Conservation (phyloP, 1,140 invertebrate genomes). For the Drosophila triauraria region DNA sequence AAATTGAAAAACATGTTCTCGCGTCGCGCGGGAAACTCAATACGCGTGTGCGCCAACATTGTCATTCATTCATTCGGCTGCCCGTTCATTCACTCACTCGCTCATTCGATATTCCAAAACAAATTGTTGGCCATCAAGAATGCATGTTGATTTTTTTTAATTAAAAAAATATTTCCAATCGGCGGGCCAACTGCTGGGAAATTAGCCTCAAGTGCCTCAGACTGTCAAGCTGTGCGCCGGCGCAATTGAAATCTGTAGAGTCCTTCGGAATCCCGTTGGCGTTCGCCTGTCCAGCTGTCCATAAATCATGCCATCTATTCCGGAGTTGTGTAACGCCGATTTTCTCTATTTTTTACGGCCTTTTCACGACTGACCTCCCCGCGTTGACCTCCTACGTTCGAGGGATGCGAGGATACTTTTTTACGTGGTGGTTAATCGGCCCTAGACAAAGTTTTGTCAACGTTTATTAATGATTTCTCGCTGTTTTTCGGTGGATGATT, state of each 20-base stretch:
- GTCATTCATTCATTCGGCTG: slow-evolving; percentile 41
- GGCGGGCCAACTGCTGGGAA: slow-evolving; percentile 54
- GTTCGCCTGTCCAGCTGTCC: slow-evolving; percentile 59
- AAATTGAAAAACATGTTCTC: slow-evolving; percentile 78
- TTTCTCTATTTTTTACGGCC: slow-evolving; percentile 64
- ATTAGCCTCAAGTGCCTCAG: slow-evolving; percentile 73
- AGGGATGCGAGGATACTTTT: slow-evolving; percentile 26
- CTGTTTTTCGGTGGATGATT: slow-evolving; percentile 48
- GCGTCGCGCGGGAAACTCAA: slow-evolving; percentile 62
- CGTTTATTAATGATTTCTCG: slow-evolving; percentile 49
- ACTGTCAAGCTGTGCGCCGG: slow-evolving; percentile 69
- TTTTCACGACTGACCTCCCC: slow-evolving; percentile 68
- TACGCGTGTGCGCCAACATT: slow-evolving; percentile 68
- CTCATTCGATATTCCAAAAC: slow-evolving; percentile 39
- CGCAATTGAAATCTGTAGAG: slow-evolving; percentile 32
- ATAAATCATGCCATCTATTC: slow-evolving; percentile 57
- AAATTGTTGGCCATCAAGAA: slow-evolving; percentile 58
- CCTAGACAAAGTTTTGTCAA: slow-evolving; percentile 57
- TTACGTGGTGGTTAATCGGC: slow-evolving; percentile 45
- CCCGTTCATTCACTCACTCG: slow-evolving; percentile 30
- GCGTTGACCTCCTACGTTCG: slow-evolving; percentile 63
- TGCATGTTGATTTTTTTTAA: slow-evolving; percentile 68
- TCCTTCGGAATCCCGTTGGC: slow-evolving; percentile 14
- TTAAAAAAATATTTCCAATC: slow-evolving; percentile 65
- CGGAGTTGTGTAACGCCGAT: slow-evolving; percentile 55